Evolutionary conservation across 2,888 invertebrate genomes (phyloP).

Genomic region (Ormyrus thymus): DNA sequence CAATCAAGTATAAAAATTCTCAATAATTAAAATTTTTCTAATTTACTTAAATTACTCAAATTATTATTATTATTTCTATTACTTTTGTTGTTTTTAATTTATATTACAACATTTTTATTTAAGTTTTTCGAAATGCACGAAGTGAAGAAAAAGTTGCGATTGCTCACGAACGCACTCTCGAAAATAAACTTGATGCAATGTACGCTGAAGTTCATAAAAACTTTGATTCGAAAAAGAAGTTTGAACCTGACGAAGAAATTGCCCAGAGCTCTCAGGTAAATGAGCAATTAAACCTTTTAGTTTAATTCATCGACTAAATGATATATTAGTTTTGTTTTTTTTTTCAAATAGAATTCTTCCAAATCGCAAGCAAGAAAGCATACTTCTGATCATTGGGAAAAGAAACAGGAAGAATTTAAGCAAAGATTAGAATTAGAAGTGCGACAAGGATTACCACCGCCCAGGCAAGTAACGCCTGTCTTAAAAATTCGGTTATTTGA

Average conservation of each 20-base stretch:
- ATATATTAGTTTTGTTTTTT: conserved; percentile 5
- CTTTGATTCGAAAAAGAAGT: conserved; percentile 56
- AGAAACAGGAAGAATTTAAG: conserved; percentile 63
- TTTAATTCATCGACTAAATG: too few relatives aligned
- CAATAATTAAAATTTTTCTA: background rate
- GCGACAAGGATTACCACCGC: conserved; percentile 64
- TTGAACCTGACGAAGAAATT: conserved; percentile 38
- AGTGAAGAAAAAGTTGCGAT: conserved; percentile 69
- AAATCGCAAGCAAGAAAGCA: background rate
- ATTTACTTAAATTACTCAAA: background rate
- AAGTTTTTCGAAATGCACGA: conserved; percentile 68
- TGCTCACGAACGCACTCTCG: conserved; percentile 64
- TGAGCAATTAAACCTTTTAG: background rate
- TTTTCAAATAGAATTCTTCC: conserved; percentile 67
- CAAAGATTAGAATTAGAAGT: conserved; percentile 65
- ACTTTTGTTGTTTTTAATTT: too few relatives aligned
- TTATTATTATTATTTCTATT: too few relatives aligned
- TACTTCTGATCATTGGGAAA: conserved; percentile 15
- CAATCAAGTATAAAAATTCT: conserved; percentile 68
- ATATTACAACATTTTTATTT: background rate
- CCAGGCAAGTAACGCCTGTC: conserved; percentile 74
- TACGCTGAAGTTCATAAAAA: conserved; percentile 64
- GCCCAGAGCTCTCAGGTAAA: conserved; percentile 50
- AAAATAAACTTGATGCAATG: conserved; percentile 65
- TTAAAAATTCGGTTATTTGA: conserved; percentile 76